phyloP scores from a whole-genome alignment of 2,888 invertebrate genomes.

The Orchestes rusci region DNA sequence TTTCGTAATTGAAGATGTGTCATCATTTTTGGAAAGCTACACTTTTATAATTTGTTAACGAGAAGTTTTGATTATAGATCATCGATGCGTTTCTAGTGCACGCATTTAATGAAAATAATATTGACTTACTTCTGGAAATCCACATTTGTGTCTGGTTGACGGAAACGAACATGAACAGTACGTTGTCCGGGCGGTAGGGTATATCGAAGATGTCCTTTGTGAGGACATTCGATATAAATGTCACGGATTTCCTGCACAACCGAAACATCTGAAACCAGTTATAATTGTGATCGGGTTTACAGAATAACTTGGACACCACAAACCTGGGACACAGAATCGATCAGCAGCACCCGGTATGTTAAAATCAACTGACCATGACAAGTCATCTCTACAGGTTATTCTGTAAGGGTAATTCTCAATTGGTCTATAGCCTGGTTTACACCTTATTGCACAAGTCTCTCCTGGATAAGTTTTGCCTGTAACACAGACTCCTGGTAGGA shows the following conservation, averaged over 20 bases:
- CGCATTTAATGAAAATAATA: background rate
- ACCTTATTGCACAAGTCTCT: conserved; percentile 46
- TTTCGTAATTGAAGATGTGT: too few relatives aligned
- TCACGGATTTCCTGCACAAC: conserved; percentile 44
- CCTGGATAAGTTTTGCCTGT: conserved; percentile 44
- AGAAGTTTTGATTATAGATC: too few relatives aligned
- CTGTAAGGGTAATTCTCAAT: conserved; percentile 26
- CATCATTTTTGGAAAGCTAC: too few relatives aligned
- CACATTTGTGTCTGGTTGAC: conserved; percentile 56
- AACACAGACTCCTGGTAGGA: conserved; percentile 49
- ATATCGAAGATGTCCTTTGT: conserved; percentile 48
- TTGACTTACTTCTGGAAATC: conserved; percentile 48
- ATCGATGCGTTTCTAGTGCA: too few relatives aligned
- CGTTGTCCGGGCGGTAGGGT: conserved; percentile 47
- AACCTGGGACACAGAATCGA: conserved; percentile 36
- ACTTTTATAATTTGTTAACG: too few relatives aligned
- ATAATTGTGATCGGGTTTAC: too few relatives aligned
- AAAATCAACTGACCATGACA: conserved; percentile 34
- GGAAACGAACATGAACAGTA: conserved; percentile 46
- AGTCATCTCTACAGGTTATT: conserved; percentile 33
- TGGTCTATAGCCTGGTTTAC: conserved; percentile 45
- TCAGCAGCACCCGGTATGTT: conserved; percentile 25
- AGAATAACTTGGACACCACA: conserved; percentile 2
- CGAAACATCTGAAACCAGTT: too few relatives aligned
- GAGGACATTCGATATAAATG: conserved; percentile 59